Base-by-base conservation (phyloP, 1,140 invertebrate genomes). In the Aphelinus atriplicis region DNA sequence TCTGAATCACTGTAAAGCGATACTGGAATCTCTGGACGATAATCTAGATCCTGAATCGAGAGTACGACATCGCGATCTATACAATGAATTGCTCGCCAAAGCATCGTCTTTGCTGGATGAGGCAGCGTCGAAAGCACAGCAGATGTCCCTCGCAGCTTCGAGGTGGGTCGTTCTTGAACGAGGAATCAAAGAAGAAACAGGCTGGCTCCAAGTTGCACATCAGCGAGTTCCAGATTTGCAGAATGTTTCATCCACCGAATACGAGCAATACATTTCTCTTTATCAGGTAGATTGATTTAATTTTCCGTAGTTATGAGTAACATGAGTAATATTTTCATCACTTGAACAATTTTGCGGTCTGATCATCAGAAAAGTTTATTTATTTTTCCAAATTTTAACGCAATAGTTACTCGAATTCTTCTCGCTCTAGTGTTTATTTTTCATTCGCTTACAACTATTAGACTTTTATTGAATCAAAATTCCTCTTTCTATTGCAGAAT, bases 21-120 rank as follows among this genome's bases (percentile, higher is more conserved):
- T 96, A 77, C 85, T 97, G 42, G 95, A 96, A 84, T 95, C 94
- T 0, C 83, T 96, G 10, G 95, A 96, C 85, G 92, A 92, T 77
- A 94, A 95, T 85, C 87, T 96, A 9, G 95, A 96, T 81, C 89
- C 87, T 26, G 94, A 94, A 83, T 95, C 95, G 0, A 90, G 93
- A 72, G 89, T 90, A 9, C 91, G 92, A 80, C 92, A 94, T 85
- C 90, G 93, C 0, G 89, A 91, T 45, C 82, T 95, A n/a, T 95
- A 96, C 83, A 91, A 92, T 80, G 90, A 92, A 61, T 86, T 96
- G 3, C 94, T 95, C 80, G 90, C 92, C 68, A 89, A 91, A 80
- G 94, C 95, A 42, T 92, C 91, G 3, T 85, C 89, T 9, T 91
- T 96, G 71, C 86, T 96, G 68, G 95, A 96, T 77, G 91, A 92